Base-by-base conservation (phyloP, 2,797 vertebrate species). In the Protosalanx chinensis region DNA sequence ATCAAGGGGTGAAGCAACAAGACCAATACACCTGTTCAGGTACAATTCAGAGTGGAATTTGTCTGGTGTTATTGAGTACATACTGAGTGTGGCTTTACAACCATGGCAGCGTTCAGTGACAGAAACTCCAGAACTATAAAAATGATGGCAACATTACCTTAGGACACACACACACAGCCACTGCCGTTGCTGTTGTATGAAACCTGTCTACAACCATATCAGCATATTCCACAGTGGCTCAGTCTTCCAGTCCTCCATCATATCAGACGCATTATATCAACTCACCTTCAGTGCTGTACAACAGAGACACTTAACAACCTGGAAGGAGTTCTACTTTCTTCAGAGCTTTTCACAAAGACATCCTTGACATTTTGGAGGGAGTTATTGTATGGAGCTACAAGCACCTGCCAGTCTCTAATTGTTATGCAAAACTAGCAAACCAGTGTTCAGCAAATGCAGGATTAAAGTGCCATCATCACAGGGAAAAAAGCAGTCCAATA, bases 371-470 rank as follows among this genome's bases (percentile, higher is more conserved):
- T 82, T 76, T 62, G 67, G 61, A 32, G 41, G 3, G 15, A 64
- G 35, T 74, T 20, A 70, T 80, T 82, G 60, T 65, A 76, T 37
- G 53, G 58, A 63, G 58, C 29, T 23, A n/a, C 2, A 71, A 23
- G 49, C 29, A 56, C 41, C 58, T 56, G 61, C 57, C 53, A 13
- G 6, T 32, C 49, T 35, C 69, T 86, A 35, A 76, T 80, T 78
- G 77, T 65, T 33, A 72, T 67, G 29, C 71, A 64, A 63, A 63
- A 56, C 64, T 37, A 66, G 65, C 70, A 73, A 61, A 64, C 41
- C 33, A 30, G 77, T 75, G 79, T 78, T 65, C 82, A 76, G 78
- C 77, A 41, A 68, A 20, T 64, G 58, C 62, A 70, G 79, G 76
- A 87, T 76, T 5, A 69, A 57, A 35, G 49, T 69, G 20, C 23